These are phyloP conservation scores for Rhinichthys osculus DNA, from an alignment of 2,797 vertebrate genomes.

Conservation along the genomic window DNA sequence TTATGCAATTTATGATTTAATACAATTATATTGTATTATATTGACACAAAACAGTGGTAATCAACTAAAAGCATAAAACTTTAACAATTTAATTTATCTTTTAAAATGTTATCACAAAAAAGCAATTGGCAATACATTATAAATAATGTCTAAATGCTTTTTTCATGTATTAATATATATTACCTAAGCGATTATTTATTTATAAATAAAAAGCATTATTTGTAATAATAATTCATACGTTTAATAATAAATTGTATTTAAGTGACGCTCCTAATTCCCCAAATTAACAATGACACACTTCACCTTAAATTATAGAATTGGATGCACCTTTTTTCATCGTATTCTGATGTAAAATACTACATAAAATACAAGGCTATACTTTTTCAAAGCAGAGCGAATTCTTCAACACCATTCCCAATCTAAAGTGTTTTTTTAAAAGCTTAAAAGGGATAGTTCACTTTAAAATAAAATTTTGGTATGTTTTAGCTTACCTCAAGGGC, in stretches of 20 bases:
- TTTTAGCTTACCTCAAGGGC: too few relatives aligned
- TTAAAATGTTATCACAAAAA: not conserved
- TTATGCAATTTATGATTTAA: not conserved
- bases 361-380: not conserved
- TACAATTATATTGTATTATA: not conserved
- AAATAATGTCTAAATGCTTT: too few relatives aligned
- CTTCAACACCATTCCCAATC: not conserved
- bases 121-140: too few relatives aligned
- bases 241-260: not conserved
- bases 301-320: not conserved
- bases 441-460: not conserved
- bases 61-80: too few relatives aligned
- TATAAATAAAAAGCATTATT: not conserved
- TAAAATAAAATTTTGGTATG: too few relatives aligned
- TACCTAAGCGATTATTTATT: not conserved
- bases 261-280: not conserved
- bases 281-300: not conserved
- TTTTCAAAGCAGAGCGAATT: not conserved
- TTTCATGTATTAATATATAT: not conserved
- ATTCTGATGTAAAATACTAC: not conserved
- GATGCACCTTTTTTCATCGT: not conserved
- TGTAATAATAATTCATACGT: not conserved
- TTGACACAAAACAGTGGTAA: too few relatives aligned
- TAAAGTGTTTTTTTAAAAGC: not conserved
- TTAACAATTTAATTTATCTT: not conserved